Percentiles rank a stretch among this genome's conserved stretches.
These are phyloP conservation scores for Dynastes tityus DNA, from an alignment of 2,888 invertebrate genomes.

Conservation along the genomic window DNA sequence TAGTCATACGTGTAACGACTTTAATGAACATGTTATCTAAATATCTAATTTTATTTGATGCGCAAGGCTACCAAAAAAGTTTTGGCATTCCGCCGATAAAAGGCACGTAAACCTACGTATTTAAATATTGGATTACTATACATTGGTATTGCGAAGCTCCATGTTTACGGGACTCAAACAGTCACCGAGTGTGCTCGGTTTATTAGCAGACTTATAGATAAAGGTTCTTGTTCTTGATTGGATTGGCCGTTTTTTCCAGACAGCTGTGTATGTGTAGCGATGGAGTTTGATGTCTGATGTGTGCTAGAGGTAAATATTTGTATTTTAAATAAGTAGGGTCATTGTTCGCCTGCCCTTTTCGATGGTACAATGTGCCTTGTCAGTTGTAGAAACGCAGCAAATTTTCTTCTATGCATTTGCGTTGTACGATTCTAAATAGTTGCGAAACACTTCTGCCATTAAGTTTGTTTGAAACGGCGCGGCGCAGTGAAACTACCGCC, in stretches of 20 bases:
- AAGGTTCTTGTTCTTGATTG: slow-evolving; percentile 44
- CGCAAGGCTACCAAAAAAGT: no score
- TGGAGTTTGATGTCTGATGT: slow-evolving; percentile 34
- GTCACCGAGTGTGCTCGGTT: slow-evolving; percentile 16
- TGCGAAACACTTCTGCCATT: slow-evolving; percentile 18
- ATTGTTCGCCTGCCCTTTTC: slow-evolving; percentile 40
- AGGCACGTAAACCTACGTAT: no score
- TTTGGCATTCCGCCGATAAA: no score
- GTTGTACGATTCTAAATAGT: background rate
- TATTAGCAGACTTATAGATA: slow-evolving; percentile 33
- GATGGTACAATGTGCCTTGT: background rate
- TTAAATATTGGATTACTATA: slow-evolving; percentile 8
- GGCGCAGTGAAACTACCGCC: no score
- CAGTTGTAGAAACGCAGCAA: slow-evolving; percentile 25
- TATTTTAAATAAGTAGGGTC: slow-evolving; percentile 48
- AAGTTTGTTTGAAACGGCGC: slow-evolving; percentile 10
- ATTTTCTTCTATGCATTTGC: background rate
- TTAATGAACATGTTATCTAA: no score
- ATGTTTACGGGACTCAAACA: slow-evolving; percentile 6
- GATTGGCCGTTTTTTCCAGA: slow-evolving; percentile 50
- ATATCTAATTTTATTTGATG: no score
- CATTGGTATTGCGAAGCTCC: slow-evolving; percentile 4
- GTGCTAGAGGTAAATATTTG: slow-evolving; percentile 49
- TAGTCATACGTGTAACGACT: no score
- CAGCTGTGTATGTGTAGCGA: slow-evolving; percentile 52